Evolutionary conservation across 1,140 invertebrate genomes (phyloP).

Genomic region (Venustaconcha ellipsiformis): DNA sequence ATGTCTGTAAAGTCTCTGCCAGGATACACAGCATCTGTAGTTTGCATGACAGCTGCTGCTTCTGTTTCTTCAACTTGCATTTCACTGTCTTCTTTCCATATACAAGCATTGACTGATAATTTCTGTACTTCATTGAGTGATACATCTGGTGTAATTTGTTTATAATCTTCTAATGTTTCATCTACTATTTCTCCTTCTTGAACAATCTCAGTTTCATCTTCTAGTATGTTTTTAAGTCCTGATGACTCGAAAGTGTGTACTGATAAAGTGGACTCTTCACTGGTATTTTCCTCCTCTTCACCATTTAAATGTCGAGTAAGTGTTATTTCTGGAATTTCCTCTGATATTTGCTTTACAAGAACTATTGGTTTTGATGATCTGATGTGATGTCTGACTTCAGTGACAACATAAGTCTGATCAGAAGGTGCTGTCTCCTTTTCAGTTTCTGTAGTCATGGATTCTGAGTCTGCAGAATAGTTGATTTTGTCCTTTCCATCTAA

Average conservation of each 20-base stretch:
- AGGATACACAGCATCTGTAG: not conserved
- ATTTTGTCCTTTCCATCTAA: no score
- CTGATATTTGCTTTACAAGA: constrained; percentile 65
- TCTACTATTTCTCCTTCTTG: constrained; percentile 45
- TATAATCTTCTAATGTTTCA: constrained; percentile 4
- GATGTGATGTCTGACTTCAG: not conserved
- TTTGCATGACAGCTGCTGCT: not conserved
- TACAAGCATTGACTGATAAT: no score
- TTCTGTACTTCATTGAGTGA: no score
- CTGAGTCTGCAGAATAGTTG: not conserved
- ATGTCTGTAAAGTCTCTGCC: constrained; percentile 22
- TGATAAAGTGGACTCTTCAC: not conserved
- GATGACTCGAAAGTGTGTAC: no score
- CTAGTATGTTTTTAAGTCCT: not conserved
- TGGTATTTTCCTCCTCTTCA: constrained; percentile 61
- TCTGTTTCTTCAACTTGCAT: constrained; percentile 10
- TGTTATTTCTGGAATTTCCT: constrained; percentile 78
- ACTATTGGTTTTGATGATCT: constrained; percentile 22
- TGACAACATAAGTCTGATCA: constrained; percentile 9
- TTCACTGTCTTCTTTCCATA: not conserved
- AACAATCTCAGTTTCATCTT: constrained; percentile 22
- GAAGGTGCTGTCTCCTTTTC: not conserved
- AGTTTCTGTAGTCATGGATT: not conserved
- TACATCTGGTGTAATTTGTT: no score
- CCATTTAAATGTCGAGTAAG: constrained; percentile 77